Evolutionary conservation across 2,888 invertebrate species (phyloP), one percentile per base, ranked within the genome.

Genomic region (Tupiocoris notatus): DNA sequence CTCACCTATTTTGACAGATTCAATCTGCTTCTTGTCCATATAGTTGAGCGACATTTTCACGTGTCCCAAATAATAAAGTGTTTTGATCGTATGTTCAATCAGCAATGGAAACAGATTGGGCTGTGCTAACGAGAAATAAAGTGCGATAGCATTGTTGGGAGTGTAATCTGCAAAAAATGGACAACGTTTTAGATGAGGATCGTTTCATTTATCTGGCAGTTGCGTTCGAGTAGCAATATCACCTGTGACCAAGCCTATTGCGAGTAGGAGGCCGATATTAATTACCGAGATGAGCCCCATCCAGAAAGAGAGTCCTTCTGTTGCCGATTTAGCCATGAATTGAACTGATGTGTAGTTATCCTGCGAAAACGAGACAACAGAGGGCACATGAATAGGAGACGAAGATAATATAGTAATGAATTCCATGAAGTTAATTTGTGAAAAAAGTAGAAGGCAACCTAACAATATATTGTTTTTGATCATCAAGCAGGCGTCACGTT

Each of bases 281-380:
- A 73, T 62, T 7, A 73, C 73, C 2, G 73, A 62, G 20, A 73
- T 24, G 21, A 78, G 75, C 7, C 78, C 75, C 22, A 78, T 65
- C 78, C 78, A 78, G 23, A 78, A 64, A 21, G 77, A 77, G 57
- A 78, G 78, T 1, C 77, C 78, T 70, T 78, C 77, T 9, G 75
- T 56, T 1, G 74, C 78, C 1, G 77, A 78, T 57, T 77, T 76
- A 12, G 70, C 70, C 58, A 77, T 70, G 65, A 75, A 78, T 65
- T 77, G 77, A 3, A 75, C 67, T 1, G 78, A 77, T 2, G 78
- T 74, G 63, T 78, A 76, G 25, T 76, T 66, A 24, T 78, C 77
- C 78, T 78, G 77, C 7, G n/a, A 1, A 64, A 22, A 17, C 3
- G 59, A 18, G 59, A 54, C 9, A 54, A 54, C 9, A 54, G 54